phyloP scores from a whole-genome alignment of 2,888 invertebrate species.

The Pedicia rivosa region DNA sequence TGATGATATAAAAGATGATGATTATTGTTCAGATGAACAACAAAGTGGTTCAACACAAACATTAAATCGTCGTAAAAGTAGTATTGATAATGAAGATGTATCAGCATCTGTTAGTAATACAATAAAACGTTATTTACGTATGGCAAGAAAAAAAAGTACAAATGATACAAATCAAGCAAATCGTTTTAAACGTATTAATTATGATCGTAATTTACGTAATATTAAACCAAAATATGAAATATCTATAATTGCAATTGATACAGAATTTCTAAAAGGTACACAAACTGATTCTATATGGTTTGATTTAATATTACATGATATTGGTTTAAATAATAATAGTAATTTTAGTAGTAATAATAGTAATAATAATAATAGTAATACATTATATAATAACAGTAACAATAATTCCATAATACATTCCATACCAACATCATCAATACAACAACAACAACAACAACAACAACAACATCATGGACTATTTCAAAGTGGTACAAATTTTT shows the following conservation, averaged over 20 bases:
- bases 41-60: conserved; percentile 13
- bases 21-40: conserved; percentile 24
- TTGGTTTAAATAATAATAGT: conserved; percentile 2
- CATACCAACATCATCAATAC: too few species aligned
- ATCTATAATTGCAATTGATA: conserved; percentile 57
- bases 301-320: conserved; percentile 15
- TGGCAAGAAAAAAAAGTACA: conserved; percentile 76
- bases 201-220: conserved; percentile 67
- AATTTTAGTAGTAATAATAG: neutral
- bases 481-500: conserved; percentile 40
- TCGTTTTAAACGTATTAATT: conserved; percentile 74
- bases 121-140: conserved; percentile 67
- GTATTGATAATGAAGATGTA: conserved; percentile 70
- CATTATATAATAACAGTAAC: too few species aligned
- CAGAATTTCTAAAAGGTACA: conserved; percentile 36
- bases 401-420: too few species aligned
- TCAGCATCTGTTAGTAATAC: conserved; percentile 78
- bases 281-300: conserved; percentile 60
- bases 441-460: neutral
- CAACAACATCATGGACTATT: conserved; percentile 24
- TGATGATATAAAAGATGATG: conserved; percentile 15
- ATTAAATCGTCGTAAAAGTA: conserved; percentile 44
- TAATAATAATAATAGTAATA: too few species aligned
- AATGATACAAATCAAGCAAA: conserved; percentile 60
- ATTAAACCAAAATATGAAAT: conserved; percentile 65